phyloP scores from a whole-genome alignment of 2,888 invertebrate species.

The Strigamia crassipes region DNA sequence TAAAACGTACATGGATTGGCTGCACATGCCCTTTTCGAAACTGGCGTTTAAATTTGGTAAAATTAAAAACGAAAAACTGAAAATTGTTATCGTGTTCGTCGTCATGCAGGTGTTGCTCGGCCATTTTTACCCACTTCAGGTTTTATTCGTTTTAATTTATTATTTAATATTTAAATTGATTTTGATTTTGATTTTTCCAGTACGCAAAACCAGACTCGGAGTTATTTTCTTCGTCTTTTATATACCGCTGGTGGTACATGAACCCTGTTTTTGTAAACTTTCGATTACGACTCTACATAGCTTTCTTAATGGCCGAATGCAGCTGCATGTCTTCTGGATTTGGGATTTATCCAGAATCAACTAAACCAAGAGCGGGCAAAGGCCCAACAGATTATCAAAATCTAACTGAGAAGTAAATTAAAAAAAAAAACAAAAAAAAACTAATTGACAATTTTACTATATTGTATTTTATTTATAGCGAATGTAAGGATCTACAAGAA shows the following conservation, averaged over 20 bases:
- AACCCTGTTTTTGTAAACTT: constrained; percentile 86
- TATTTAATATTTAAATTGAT: too few species aligned
- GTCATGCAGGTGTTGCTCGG: constrained; percentile 69
- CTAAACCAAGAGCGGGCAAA: constrained; percentile 74
- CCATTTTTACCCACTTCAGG: constrained; percentile 72
- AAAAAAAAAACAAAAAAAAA: too few species aligned
- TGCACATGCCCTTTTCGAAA: constrained; percentile 66
- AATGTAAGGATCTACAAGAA: background rate
- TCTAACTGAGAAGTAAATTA: constrained; percentile 67
- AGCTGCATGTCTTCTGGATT: constrained; percentile 88
- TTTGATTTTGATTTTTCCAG: constrained; percentile 63
- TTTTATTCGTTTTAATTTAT: background rate
- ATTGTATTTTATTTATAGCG: too few species aligned
- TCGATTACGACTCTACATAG: constrained; percentile 86
- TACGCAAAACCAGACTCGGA: constrained; percentile 75
- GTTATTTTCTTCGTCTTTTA: constrained; percentile 72
- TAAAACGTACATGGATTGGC: constrained; percentile 79
- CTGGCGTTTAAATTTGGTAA: constrained; percentile 67
- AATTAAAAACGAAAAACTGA: constrained; percentile 66
- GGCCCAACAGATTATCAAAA: constrained; percentile 78
- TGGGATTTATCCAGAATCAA: constrained; percentile 83
- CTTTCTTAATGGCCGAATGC: constrained; percentile 86
- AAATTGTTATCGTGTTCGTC: constrained; percentile 69
- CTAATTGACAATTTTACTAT: too few species aligned
- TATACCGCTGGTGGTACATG: constrained; percentile 82